Evolutionary conservation across 2,797 vertebrate genomes (phyloP), one percentile per base, ranked within the genome.

Genomic region (Micrastur ruficollis): DNA sequence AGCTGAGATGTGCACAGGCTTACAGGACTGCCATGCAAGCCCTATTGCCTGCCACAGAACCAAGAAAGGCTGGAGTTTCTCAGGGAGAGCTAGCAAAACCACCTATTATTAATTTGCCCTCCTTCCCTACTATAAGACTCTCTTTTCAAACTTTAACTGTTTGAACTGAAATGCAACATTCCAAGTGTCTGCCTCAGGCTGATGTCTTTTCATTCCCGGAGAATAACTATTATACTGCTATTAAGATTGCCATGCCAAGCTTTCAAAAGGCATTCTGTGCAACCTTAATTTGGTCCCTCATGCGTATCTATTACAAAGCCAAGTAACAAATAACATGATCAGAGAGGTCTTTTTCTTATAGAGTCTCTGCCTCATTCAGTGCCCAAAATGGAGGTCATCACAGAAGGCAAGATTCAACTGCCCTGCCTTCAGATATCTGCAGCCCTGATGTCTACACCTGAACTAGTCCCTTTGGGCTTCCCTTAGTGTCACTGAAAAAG

Each of bases 101-200:
- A 53, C 21, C 36, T 55, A 66, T 56, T 52, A 71, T 55, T 49
- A 72, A 65, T 53, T 67, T 87, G 5, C 22, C 66, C 62, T 81
- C 31, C n/a, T 89, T 89, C 81, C 11, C 36, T 68, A 49, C 40
- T 74, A 16, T 40, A 86, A 50, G 67, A 74, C 17, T 74, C 16
- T 62, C 38, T 84, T 92, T 93, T 84, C 59, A 95, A 56, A 71
- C 26, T 42, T 90, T 42, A 81, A 46, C 59, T 67, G 11, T 76
- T 94, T 87, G 66, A 93, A 85, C 36, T 82, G 68, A 89, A 95
- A 85, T 71, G 65, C 47, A 93, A 34, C 32, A 87, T 93, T 93
- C 42, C 89, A 87, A 89, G 42, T 12, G 25, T 56, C 56, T 93
- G 65, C 86, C 61, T 80, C 65, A 74, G 68, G 61, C 44, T 81